These are phyloP conservation scores for Cercocebus atys DNA, from an alignment of 2,113 vertebrate species.

Conservation along the genomic window DNA sequence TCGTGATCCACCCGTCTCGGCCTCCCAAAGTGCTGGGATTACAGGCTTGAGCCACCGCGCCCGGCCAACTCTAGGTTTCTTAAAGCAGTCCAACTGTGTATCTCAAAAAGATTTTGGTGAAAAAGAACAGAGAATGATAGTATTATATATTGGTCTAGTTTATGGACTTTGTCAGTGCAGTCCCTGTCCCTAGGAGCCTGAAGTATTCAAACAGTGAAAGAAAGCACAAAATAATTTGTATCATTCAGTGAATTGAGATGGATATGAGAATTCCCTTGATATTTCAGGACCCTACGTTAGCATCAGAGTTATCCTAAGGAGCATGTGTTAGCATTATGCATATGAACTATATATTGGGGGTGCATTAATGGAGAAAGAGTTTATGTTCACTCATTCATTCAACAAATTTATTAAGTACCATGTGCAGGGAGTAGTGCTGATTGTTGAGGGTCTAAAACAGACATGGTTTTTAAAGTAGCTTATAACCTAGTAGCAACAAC, in stretches of 20 bases:
- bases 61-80: constrained; percentile 48
- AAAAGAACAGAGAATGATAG: constrained; percentile 15
- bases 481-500: constrained; percentile 10
- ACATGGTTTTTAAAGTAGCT: background rate
- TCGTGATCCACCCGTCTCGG: too few species aligned
- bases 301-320: constrained; percentile 8
- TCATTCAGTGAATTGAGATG: constrained; percentile 1
- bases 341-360: background rate
- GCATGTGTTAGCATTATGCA: background rate
- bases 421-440: background rate
- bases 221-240: background rate
- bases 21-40: too few species aligned
- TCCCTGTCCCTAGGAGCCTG: background rate
- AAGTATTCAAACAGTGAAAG: background rate
- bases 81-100: background rate
- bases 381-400: background rate
- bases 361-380: background rate
- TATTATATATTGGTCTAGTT: background rate
- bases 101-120: background rate
- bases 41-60: too few species aligned
- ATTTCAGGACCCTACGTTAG: background rate
- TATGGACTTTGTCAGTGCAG: background rate
- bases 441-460: background rate
- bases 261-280: background rate
- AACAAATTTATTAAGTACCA: background rate